phyloP scores from a whole-genome alignment of 2,888 invertebrate genomes.

The Hydropsyche betteni region DNA sequence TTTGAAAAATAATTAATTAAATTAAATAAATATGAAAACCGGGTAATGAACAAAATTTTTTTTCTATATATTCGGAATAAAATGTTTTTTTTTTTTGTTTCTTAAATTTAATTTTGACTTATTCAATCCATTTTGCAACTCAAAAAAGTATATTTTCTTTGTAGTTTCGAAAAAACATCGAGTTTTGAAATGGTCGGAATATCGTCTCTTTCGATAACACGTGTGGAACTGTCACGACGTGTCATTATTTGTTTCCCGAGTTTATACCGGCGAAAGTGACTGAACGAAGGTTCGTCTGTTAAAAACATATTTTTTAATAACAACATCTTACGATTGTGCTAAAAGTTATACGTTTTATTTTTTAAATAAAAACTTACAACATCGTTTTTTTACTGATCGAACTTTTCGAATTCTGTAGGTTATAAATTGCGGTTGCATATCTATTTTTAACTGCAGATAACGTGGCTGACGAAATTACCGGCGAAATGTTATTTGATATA shows the following conservation, averaged over 20 bases:
- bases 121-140: too few species aligned
- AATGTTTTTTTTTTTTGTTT: neutral
- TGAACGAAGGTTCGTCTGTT: too few species aligned
- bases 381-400: neutral
- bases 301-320: neutral
- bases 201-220: neutral
- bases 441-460: conserved; percentile 16
- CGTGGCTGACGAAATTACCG: neutral
- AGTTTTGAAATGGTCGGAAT: neutral
- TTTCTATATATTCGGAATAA: neutral
- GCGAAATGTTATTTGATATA: too few species aligned
- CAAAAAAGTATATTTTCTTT: too few species aligned
- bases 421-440: neutral
- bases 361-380: too few species aligned
- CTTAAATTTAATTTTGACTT: too few species aligned
- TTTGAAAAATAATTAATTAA: neutral
- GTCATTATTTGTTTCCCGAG: conserved; percentile 5
- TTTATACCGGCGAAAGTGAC: neutral
- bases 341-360: neutral
- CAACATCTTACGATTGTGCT: neutral
- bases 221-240: conserved; percentile 13
- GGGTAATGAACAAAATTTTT: neutral
- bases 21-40: neutral
- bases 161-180: too few species aligned
- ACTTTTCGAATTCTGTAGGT: neutral